phyloP scores from a whole-genome alignment of 2,888 invertebrate species.

The Mimumesa dahlbomi region DNA sequence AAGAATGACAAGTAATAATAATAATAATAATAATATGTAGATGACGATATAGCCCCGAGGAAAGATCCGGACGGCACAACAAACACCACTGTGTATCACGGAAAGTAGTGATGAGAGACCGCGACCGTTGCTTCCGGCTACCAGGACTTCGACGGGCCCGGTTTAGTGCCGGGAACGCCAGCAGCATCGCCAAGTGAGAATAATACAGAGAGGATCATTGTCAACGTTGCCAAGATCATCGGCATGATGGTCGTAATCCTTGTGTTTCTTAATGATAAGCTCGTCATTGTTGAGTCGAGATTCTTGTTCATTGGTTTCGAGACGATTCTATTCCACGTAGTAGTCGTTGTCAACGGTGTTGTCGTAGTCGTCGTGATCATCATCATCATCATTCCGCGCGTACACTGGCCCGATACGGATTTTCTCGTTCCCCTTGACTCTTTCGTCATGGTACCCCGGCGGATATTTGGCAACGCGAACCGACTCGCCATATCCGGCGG shows the following conservation, averaged over 20 bases:
- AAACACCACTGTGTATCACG: constrained; percentile 55
- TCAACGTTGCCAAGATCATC: constrained; percentile 26
- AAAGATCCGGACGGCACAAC: constrained; percentile 55
- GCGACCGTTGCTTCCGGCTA: constrained; percentile 60
- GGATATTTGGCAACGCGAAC: constrained; percentile 30
- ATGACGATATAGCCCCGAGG: constrained; percentile 40
- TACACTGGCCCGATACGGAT: constrained; percentile 40
- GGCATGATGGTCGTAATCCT: constrained; percentile 13
- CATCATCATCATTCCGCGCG: constrained; percentile 28
- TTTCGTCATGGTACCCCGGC: constrained; percentile 41
- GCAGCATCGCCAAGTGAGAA: constrained; percentile 24
- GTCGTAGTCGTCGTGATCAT: constrained; percentile 27
- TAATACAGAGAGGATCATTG: constrained; percentile 13
- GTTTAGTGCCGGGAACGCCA: constrained; percentile 46
- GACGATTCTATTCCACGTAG: constrained; percentile 32
- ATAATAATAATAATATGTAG: too few species aligned
- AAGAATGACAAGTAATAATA: too few species aligned
- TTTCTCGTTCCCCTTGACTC: constrained; percentile 21
- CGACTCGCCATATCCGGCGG: constrained; percentile 57
- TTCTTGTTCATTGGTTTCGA: constrained; percentile 2
- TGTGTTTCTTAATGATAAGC: constrained; percentile 4
- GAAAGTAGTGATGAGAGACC: constrained; percentile 29
- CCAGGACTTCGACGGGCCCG: constrained; percentile 56
- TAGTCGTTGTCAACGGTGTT: constrained; percentile 26
- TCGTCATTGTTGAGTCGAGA: constrained; percentile 16